Evolutionary conservation across 2,888 invertebrate genomes (phyloP).

Genomic region (Steinernema carpocapsae): DNA sequence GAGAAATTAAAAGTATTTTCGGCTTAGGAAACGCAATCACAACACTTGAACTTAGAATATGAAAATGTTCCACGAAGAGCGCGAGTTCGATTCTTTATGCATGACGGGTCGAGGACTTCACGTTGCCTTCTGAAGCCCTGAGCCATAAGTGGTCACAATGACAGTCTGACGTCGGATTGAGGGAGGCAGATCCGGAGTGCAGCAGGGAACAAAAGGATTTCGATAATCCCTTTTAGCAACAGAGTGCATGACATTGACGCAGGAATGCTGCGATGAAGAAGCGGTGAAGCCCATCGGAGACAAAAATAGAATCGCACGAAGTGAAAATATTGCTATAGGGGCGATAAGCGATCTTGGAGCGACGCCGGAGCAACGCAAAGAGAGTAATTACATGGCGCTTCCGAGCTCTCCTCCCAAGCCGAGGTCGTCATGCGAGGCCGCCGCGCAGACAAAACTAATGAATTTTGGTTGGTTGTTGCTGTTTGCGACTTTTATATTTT

Average conservation of each 20-base stretch:
- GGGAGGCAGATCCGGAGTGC: too few species aligned
- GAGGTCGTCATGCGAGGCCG: not conserved
- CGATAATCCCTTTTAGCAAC: not conserved
- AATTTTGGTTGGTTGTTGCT: not conserved
- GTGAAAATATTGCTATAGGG: conserved; percentile 6
- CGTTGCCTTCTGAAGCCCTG: too few species aligned
- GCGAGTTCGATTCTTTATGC: too few species aligned
- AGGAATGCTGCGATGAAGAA: not conserved
- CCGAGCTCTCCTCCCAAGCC: not conserved
- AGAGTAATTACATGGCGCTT: not conserved
- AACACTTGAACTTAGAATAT: too few species aligned
- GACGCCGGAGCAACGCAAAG: not conserved
- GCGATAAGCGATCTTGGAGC: not conserved
- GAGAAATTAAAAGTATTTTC: too few species aligned
- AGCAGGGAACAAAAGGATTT: not conserved
- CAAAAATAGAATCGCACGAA: conserved; percentile 6
- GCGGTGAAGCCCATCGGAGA: not conserved
- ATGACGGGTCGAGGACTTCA: too few species aligned
- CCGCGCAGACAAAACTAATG: not conserved
- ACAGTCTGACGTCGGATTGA: too few species aligned
- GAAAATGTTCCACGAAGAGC: too few species aligned
- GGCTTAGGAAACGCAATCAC: too few species aligned
- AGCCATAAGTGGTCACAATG: too few species aligned
- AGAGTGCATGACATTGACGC: not conserved
- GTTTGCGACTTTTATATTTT: too few species aligned